Evolutionary conservation across 2,113 vertebrate species (phyloP).

Genomic region (Cathartes aura): DNA sequence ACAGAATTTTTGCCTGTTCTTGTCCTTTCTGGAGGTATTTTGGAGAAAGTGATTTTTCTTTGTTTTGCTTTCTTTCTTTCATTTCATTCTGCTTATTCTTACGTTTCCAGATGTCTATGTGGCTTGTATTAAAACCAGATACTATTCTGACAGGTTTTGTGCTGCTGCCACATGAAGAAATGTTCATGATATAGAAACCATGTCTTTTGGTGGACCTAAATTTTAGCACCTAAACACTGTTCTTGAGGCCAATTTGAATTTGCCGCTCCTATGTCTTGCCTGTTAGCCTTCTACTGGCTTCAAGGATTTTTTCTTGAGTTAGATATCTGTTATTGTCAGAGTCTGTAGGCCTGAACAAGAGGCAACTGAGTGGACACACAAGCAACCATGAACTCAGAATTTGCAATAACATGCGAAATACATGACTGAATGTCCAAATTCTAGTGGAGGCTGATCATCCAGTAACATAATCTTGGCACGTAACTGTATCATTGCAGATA

Average conservation of each 20-base stretch:
- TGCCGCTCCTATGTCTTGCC: neutral
- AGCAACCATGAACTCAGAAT: neutral
- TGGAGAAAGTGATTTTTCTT: neutral
- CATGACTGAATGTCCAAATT: neutral
- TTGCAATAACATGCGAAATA: neutral
- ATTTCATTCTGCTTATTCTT: neutral
- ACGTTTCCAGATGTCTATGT: neutral
- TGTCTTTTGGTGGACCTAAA: neutral
- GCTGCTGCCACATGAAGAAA: neutral
- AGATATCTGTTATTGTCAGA: neutral
- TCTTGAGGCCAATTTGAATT: neutral
- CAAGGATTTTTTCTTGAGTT: neutral
- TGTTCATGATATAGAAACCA: neutral
- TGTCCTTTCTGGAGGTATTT: neutral
- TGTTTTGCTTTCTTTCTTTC: neutral
- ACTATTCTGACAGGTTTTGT: neutral
- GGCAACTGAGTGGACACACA: neutral
- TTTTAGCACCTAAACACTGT: neutral
- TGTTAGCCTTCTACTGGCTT: neutral
- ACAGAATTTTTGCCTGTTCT: neutral
- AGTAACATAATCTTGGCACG: neutral
- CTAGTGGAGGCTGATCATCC: neutral
- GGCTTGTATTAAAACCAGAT: neutral
- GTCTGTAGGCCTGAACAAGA: neutral
- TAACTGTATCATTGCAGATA: neutral